Conservation (phyloP, 2,888 invertebrate species). For the Fragum fragum region DNA sequence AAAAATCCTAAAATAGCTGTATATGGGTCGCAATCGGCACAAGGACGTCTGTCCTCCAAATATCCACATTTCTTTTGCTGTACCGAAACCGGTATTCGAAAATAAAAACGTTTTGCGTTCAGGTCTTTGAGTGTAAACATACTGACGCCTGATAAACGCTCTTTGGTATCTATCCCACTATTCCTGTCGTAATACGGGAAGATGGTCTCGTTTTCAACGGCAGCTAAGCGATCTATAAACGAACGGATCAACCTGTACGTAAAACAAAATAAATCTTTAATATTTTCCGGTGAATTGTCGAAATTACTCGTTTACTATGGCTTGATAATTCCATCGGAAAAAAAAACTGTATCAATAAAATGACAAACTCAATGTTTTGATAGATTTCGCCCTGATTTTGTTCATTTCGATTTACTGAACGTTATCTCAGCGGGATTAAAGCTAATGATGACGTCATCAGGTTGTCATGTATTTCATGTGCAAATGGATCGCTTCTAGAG, state of each 20-base stretch:
- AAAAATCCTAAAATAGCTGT: slow-evolving; percentile 24
- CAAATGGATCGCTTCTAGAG: no score
- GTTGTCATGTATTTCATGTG: no score
- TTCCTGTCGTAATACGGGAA: slow-evolving; percentile 18
- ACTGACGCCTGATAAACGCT: background rate
- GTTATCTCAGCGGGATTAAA: no score
- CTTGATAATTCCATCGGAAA: no score
- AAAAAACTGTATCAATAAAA: no score
- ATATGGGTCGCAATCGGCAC: slow-evolving; percentile 21
- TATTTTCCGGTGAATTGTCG: no score
- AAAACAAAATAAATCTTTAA: no score
- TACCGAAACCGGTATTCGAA: slow-evolving; percentile 5
- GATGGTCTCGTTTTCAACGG: background rate
- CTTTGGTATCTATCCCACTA: background rate
- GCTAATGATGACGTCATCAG: no score
- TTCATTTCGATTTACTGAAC: no score
- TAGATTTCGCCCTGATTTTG: no score
- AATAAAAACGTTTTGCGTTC: slow-evolving; percentile 10
- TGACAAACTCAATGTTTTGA: no score
- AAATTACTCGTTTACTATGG: no score
- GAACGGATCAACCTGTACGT: background rate
- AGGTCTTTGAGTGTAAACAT: background rate
- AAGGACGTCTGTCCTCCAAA: slow-evolving; percentile 19
- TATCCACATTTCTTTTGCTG: slow-evolving; percentile 15
- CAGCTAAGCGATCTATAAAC: background rate